These are phyloP conservation scores for Saguinus midas DNA, from an alignment of 2,113 vertebrate species.

Conservation along the genomic window DNA sequence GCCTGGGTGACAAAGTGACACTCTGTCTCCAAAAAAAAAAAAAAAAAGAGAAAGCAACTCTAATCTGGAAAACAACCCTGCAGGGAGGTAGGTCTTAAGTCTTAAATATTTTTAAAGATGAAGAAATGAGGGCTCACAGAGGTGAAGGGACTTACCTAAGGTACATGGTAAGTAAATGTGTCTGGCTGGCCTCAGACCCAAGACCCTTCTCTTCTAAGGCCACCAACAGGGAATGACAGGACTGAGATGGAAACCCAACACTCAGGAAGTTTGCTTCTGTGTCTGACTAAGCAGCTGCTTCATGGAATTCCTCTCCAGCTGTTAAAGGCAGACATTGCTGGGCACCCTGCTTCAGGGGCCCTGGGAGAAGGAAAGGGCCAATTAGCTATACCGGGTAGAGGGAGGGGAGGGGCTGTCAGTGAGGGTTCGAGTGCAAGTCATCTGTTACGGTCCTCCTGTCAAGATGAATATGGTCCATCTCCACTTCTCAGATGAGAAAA, in stretches of 20 bases:
- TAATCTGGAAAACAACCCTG: neutral
- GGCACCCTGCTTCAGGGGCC: too few relatives aligned
- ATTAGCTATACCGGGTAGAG: neutral
- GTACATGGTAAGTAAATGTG: neutral
- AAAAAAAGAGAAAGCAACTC: too few relatives aligned
- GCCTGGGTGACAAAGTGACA: neutral
- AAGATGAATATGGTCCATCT: too few relatives aligned
- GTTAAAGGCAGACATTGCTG: neutral
- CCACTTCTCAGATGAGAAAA: neutral
- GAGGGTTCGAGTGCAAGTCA: neutral
- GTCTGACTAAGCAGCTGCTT: neutral
- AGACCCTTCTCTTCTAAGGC: neutral
- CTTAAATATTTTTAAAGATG: neutral
- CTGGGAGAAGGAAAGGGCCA: neutral
- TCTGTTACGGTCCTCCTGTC: too few relatives aligned
- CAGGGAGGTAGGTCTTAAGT: neutral
- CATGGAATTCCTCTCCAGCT: neutral
- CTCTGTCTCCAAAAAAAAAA: too few relatives aligned
- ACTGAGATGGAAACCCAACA: neutral
- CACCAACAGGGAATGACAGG: neutral
- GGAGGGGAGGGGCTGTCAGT: too few relatives aligned
- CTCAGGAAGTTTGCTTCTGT: neutral
- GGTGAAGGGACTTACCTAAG: neutral
- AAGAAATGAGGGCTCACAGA: neutral
- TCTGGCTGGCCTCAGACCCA: neutral